Evolutionary conservation across 1,140 invertebrate genomes (phyloP).

Genomic region (Caenorhabditis brenneri): DNA sequence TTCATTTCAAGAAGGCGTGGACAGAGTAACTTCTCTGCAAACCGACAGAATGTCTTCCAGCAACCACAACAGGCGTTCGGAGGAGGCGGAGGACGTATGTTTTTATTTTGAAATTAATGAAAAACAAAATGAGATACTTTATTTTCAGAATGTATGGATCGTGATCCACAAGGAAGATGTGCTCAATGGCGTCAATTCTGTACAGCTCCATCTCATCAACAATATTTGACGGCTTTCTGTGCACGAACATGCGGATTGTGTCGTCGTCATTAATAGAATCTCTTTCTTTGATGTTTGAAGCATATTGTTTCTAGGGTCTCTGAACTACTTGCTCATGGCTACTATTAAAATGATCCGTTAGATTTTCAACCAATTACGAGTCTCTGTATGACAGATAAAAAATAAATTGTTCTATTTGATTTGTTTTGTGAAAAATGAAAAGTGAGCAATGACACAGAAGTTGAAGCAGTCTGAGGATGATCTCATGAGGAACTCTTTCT

Average conservation of each 20-base stretch:
- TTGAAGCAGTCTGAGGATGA: no score
- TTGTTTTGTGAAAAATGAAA: background rate
- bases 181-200: constrained; percentile 40
- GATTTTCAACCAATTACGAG: background rate
- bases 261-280: background rate
- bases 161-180: constrained; percentile 43
- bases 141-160: constrained; percentile 46
- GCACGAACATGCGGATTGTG: constrained; percentile 46
- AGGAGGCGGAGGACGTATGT: background rate
- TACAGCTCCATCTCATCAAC: constrained; percentile 32
- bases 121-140: background rate
- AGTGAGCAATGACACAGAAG: background rate
- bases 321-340: constrained; percentile 15
- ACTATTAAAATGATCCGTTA: background rate
- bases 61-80: constrained; percentile 12
- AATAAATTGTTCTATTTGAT: background rate
- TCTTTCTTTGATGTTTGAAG: background rate
- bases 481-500: no score
- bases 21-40: background rate
- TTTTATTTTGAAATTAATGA: no score
- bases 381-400: constrained; percentile 35
- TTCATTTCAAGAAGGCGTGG: constrained; percentile 19
- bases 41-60: background rate
- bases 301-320: constrained; percentile 36
- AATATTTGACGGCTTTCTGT: constrained; percentile 37